phyloP scores from a whole-genome alignment of 2,888 invertebrate genomes.

The Scelioninae gen. 1 region DNA sequence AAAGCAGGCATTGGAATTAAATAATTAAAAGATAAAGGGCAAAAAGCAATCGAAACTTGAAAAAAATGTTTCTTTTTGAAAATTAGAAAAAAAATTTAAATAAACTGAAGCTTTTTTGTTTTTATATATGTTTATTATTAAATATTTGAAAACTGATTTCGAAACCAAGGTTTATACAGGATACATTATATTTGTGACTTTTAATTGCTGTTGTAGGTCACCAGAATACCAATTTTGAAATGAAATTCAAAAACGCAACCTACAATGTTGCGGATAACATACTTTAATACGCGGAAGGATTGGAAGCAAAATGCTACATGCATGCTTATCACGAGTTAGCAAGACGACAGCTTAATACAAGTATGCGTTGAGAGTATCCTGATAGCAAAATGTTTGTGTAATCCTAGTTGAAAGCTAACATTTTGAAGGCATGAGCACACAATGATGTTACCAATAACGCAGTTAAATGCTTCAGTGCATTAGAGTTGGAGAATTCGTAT shows the following conservation, averaged over 20 bases:
- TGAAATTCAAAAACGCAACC: conserved; percentile 41
- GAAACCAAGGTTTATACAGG: too few species aligned
- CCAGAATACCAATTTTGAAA: conserved; percentile 6
- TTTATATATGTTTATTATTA: too few species aligned
- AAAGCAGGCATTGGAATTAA: too few species aligned
- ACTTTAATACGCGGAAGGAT: conserved; percentile 53
- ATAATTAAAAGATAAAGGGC: too few species aligned
- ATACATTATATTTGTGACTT: conserved; percentile 13
- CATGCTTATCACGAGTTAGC: conserved; percentile 66
- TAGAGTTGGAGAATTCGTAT: conserved; percentile 14
- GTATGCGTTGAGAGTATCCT: conserved; percentile 59
- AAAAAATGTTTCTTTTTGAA: too few species aligned
- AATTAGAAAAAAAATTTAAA: too few species aligned
- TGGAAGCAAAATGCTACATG: conserved; percentile 53
- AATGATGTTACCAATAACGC: conserved; percentile 51
- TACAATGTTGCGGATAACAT: conserved; percentile 44
- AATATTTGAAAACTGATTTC: too few species aligned
- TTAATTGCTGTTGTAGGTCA: conserved; percentile 10
- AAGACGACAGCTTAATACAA: conserved; percentile 67
- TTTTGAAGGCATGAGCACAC: conserved; percentile 52
- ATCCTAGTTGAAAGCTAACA: conserved; percentile 60
- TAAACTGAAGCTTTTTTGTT: too few species aligned
- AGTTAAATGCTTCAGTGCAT: conserved; percentile 48
- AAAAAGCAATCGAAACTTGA: too few species aligned
- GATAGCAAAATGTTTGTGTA: conserved; percentile 66